Evolutionary conservation across 2,888 invertebrate species (phyloP), one percentile per base, ranked within the genome.

Genomic region (Stratiomys singularior): DNA sequence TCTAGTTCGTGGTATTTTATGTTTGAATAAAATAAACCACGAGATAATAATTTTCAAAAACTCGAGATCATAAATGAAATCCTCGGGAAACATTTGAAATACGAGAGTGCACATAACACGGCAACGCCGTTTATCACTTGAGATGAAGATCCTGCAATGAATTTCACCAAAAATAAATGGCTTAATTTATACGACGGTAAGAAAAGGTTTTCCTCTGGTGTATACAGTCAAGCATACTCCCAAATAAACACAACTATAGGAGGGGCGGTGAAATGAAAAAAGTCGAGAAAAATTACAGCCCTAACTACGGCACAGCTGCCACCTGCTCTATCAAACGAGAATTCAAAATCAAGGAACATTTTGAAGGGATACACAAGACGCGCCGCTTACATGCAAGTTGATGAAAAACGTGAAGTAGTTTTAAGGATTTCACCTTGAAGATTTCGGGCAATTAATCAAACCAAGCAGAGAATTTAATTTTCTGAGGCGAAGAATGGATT

Each of bases 271-370:
- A 44, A 37, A 23, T 30, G 74, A 60, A 58, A n/a, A 58, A 74
- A 74, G 44, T 58, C 60, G 74, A 74, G 74, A 74, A 74, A 72
- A 58, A 74, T 74, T 74, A 74, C 74, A 58, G 47, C 74, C 58
- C 69, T 47, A 60, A 58, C 13, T 60, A 74, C 15, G 25, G n/a
- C 23, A 60, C 74, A 74, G 74, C 74, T 74, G 74, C 27, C 74
- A 74, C 74, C 74, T 74, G 74, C 74, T 74, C 58, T 74, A 74
- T 60, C 58, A 60, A 74, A 69, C 46, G 47, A 47, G 13, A 74
- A 74, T 30, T 60, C 47, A 37, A 74, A 74, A 58, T 72, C 74
- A 37, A 18, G 30, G 46, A 69, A 58, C 37, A 58, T 74, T 28
- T 72, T 21, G 15, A 21, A 60, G 44, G 60, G 58, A 58, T 23